Base-by-base conservation (phyloP, 2,888 invertebrate genomes). In the Cantharis flavilabris region DNA sequence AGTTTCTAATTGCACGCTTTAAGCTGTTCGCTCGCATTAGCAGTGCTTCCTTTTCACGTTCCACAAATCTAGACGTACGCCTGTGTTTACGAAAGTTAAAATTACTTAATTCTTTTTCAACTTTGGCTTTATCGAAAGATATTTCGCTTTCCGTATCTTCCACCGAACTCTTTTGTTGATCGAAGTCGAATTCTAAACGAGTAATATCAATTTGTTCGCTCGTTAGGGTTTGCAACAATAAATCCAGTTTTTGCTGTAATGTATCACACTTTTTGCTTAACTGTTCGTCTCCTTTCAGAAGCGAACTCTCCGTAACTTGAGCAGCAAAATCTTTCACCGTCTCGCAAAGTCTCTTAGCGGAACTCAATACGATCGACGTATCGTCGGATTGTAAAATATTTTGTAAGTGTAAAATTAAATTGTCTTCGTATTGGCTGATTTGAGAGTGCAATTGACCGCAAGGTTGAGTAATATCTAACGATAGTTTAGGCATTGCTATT, bases 341-440 rank as follows among this genome's bases (percentile, higher is more conserved):
- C 85, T 95, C 94, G 87, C 95, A 96, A 13, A 96, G 88, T n/a
- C 86, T 80, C 72, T 84, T 85, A 72, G 95, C 94, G 70, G 94
- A 94, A 70, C 91, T 90, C 69, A 95, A 90, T 76, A 96, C 91
- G 62, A 93, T 91, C 73, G 92, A 91, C 76, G 94, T 93, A 83
- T 95, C 94, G 85, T 95, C 93, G 9, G 95, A 94, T 84, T 95
- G 96, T 82, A 98, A 91, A 84, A 98, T 96, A 83, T 95, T 95
- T 76, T 96, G 94, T 79, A 98, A 90, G 86, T 97, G 96, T 69
- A 92, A 92, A 69, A 96, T 93, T 62, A 96, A 92, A 13, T 92
- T 93, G 82, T 94, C 93, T 85, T 96, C 95, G 88, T 94, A 95
- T 81, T 95, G 93, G 9, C 94, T 91, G 82, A 92, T 92, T 80